A percentile compares a stretch with the other conserved stretches of the same genome.
phyloP scores from a whole-genome alignment of 1,140 invertebrate species.

The Thaumetopoea pityocampa region DNA sequence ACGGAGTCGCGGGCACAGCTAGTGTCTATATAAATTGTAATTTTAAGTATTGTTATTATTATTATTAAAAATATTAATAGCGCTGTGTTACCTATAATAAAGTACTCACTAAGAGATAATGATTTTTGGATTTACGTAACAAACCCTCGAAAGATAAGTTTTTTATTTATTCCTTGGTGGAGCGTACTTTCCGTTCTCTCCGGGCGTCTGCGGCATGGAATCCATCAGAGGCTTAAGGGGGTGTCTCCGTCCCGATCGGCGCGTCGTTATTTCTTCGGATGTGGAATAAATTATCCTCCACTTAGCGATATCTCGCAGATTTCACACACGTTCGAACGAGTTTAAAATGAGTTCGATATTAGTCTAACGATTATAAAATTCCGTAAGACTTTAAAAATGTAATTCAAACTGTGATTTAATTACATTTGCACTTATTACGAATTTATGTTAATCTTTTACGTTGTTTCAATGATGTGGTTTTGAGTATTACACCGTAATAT shows the following conservation, averaged over 20 bases:
- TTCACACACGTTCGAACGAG: slow-evolving; percentile 6
- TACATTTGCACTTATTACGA: no score
- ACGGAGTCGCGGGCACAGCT: no score
- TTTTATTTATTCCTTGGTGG: slow-evolving; percentile 45
- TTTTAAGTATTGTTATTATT: no score
- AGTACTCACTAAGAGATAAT: slow-evolving; percentile 1
- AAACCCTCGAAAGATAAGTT: slow-evolving; percentile 38
- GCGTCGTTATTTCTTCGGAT: slow-evolving; percentile 59
- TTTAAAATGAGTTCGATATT: no score
- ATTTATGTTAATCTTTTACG: no score
- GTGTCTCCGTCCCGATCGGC: slow-evolving; percentile 53
- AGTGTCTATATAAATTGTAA: no score
- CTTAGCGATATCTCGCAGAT: slow-evolving; percentile 28
- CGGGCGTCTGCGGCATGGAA: slow-evolving; percentile 47
- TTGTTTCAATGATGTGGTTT: no score
- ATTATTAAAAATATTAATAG: slow-evolving; percentile 3
- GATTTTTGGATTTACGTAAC: slow-evolving; percentile 7
- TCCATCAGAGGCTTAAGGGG: slow-evolving; percentile 72
- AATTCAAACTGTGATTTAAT: no score
- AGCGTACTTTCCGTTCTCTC: slow-evolving; percentile 58
- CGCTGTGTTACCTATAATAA: not conserved
- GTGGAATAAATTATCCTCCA: slow-evolving; percentile 69
- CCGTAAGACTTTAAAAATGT: no score
- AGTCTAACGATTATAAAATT: slow-evolving; percentile 10
- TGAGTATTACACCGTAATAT: no score